Percentiles rank a stretch among this genome's conserved stretches.
Evolutionary conservation across 1,140 invertebrate genomes (phyloP).

Genomic region (Drosophila murphyi): DNA sequence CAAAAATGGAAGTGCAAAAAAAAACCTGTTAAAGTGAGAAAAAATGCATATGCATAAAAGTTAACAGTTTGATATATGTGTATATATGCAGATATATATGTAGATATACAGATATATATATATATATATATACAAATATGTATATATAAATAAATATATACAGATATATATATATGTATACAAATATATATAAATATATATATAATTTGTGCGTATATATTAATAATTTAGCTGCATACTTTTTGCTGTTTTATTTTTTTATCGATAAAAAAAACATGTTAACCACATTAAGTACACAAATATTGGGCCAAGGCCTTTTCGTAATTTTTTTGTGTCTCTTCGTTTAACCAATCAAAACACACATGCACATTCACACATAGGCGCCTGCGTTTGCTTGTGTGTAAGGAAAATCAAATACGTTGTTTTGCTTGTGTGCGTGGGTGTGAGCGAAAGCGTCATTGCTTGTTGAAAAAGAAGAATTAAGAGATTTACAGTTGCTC

Average conservation of each 20-base stretch:
- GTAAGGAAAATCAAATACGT: neutral
- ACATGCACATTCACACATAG: neutral
- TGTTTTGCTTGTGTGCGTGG: neutral
- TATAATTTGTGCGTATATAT: neutral
- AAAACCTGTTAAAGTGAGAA: neutral
- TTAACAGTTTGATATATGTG: neutral
- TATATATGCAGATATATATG: neutral
- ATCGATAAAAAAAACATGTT: neutral
- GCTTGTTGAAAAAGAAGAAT: no score
- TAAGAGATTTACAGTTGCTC: no score
- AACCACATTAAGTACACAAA: neutral
- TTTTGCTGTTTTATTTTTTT: no score
- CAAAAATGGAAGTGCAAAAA: neutral
- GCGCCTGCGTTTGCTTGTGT: no score
- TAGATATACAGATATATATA: neutral
- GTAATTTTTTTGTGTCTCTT: neutral
- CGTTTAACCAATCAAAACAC: neutral
- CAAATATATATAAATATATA: conserved; percentile 10
- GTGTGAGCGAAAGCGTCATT: no score
- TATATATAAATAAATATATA: neutral
- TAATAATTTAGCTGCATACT: no score
- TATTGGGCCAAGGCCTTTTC: conserved; percentile 8
- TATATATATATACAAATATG: neutral
- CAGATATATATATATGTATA: neutral
- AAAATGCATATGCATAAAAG: neutral